Conservation (phyloP, 2,113 vertebrate genomes). For the Setophaga kirtlandii region DNA sequence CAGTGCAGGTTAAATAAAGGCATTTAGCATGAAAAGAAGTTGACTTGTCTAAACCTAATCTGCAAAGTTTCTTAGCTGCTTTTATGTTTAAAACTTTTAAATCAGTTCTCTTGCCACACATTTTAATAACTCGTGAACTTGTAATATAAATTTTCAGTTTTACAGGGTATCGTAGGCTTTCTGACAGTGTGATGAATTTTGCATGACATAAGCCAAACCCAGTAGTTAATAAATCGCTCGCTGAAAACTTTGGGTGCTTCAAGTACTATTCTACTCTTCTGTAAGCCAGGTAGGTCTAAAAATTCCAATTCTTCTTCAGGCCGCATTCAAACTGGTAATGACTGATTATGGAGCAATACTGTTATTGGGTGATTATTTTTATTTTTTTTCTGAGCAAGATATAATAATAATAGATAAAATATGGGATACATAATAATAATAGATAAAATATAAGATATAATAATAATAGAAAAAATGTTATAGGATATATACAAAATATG, state of each 20-base stretch:
- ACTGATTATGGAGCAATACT: background rate
- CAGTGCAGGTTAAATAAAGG: background rate
- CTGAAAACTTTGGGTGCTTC: background rate
- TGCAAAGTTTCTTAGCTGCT: background rate
- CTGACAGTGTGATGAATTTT: background rate
- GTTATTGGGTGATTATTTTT: background rate
- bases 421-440: background rate
- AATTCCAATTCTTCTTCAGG: background rate
- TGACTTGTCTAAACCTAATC: background rate
- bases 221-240: background rate
- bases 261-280: background rate
- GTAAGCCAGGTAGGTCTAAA: background rate
- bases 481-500: background rate
- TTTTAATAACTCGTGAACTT: background rate
- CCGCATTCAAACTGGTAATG: background rate
- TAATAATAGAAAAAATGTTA: background rate
- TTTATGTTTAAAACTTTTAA: background rate
- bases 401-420: background rate
- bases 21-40: background rate
- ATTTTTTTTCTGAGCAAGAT: background rate
- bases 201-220: rapidly evolving
- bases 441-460: background rate
- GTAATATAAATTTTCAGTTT: background rate
- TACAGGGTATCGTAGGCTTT: background rate
- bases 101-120: background rate